These are phyloP conservation scores for Muscicapa striata DNA, from an alignment of 2,797 vertebrate species.

Conservation along the genomic window DNA sequence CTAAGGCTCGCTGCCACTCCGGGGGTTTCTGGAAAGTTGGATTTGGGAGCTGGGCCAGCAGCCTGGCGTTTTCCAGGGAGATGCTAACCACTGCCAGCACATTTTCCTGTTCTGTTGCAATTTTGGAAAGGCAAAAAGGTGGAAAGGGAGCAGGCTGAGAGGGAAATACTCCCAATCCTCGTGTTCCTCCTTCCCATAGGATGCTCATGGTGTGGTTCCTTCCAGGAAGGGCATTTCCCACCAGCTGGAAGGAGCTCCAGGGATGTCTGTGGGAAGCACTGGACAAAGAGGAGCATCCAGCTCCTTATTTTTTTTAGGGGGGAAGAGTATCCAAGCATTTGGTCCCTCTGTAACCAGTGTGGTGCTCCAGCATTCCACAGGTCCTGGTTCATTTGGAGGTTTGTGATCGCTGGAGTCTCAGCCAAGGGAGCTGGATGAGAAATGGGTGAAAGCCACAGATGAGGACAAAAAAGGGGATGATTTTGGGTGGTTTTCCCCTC, in stretches of 20 bases:
- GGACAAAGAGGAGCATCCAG: background rate
- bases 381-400: background rate
- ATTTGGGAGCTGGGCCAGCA: background rate
- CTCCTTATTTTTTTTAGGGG: background rate
- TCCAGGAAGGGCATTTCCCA: background rate
- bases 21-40: background rate
- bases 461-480: background rate
- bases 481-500: background rate
- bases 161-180: background rate
- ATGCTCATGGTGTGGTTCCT: accelerated
- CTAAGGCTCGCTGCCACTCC: accelerated
- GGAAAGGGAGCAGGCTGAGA: background rate
- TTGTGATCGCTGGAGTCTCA: background rate
- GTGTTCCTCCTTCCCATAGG: background rate
- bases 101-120: background rate
- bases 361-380: background rate
- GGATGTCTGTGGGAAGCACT: background rate
- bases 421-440: background rate
- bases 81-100: background rate
- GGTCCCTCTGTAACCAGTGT: accelerated
- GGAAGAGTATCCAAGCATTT: background rate
- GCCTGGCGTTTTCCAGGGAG: background rate
- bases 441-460: background rate
- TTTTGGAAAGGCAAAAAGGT: background rate
- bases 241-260: accelerated